Evolutionary conservation across 2,113 vertebrate species (phyloP).

Genomic region (Prietella phreatophila): DNA sequence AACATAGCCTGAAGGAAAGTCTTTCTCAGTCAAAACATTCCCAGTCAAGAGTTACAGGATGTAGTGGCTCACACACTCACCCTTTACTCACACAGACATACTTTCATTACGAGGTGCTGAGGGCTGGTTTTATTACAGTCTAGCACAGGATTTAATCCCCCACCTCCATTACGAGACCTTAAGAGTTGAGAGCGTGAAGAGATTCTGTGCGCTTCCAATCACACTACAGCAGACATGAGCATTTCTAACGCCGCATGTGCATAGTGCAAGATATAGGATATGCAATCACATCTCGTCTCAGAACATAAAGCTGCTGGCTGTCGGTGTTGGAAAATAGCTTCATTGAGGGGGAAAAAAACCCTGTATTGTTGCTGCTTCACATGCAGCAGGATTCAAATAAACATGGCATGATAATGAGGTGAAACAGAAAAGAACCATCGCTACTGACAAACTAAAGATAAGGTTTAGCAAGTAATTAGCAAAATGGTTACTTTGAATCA

Average conservation of each 20-base stretch:
- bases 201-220: conserved; percentile 38
- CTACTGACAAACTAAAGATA: neutral
- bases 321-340: neutral
- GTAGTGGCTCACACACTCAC: conserved; percentile 56
- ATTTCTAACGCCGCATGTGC: neutral
- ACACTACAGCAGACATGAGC: conserved; percentile 14
- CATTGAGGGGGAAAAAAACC: neutral
- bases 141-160: conserved; percentile 39
- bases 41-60: conserved; percentile 54
- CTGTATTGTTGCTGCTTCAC: neutral
- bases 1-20: conserved; percentile 31
- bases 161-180: conserved; percentile 56
- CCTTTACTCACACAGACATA: conserved; percentile 62
- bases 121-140: conserved; percentile 65
- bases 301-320: neutral
- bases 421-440: neutral
- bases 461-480: neutral
- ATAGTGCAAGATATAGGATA: neutral
- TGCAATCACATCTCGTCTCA: neutral
- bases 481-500: neutral
- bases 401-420: neutral
- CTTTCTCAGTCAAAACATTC: conserved; percentile 57
- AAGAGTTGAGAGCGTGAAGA: conserved; percentile 45
- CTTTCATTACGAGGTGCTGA: conserved; percentile 66
- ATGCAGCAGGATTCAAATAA: neutral